A percentile compares a stretch with the other conserved stretches of the same genome.
phyloP scores from a whole-genome alignment of 2,888 invertebrate species.

The Charanyca ferruginea region DNA sequence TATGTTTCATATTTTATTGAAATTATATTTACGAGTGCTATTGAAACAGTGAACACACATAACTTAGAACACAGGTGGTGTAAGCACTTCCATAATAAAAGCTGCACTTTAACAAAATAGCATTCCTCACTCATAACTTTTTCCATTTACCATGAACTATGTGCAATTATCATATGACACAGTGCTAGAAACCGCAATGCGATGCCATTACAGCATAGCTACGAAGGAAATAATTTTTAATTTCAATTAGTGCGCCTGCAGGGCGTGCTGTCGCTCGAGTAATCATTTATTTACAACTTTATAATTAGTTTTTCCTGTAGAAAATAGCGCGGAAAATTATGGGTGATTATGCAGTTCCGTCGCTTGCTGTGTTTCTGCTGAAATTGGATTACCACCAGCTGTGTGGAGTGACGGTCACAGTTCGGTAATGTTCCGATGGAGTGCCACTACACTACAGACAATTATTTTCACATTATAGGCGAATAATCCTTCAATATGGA shows the following conservation, averaged over 20 bases:
- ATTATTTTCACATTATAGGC: background rate
- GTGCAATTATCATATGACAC: conserved; percentile 20
- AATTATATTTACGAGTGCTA: background rate
- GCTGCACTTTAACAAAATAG: conserved; percentile 12
- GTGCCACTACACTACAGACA: background rate
- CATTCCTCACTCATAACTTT: conserved; percentile 13
- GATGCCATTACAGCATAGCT: conserved; percentile 27
- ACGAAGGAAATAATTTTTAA: conserved; percentile 36
- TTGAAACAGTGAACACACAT: background rate
- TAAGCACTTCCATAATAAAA: background rate
- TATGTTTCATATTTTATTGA: background rate
- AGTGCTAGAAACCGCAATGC: conserved; percentile 10
- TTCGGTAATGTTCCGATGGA: background rate
- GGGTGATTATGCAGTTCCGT: conserved; percentile 15
- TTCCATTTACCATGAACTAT: conserved; percentile 38
- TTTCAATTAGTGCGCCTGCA: conserved; percentile 44
- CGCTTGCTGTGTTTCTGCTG: conserved; percentile 14
- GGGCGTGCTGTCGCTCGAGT: conserved; percentile 27
- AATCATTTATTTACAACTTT: conserved; percentile 38
- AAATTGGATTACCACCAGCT: background rate
- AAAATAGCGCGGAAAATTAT: conserved; percentile 30
- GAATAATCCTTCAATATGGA: too few species aligned
- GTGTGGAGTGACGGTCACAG: background rate
- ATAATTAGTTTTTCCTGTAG: conserved; percentile 40
- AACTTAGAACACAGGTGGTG: background rate